phyloP scores from a whole-genome alignment of 2,888 invertebrate species.

The Arctia plantaginis region DNA sequence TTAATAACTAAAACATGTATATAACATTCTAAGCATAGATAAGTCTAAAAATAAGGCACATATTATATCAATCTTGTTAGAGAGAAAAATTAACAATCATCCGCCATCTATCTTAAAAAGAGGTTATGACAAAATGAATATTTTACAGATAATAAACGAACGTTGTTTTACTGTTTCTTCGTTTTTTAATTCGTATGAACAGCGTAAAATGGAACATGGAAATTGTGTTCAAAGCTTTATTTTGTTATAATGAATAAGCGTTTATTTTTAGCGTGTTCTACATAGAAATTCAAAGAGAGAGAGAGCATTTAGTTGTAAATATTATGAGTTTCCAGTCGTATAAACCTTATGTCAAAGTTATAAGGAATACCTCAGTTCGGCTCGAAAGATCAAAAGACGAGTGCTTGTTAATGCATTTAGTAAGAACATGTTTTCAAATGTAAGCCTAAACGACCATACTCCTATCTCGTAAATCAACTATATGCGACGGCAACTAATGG shows the following conservation, averaged over 20 bases:
- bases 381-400: neutral
- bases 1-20: neutral
- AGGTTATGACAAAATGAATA: neutral
- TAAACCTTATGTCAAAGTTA: neutral
- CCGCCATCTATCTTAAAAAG: neutral
- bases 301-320: neutral
- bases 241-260: neutral
- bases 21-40: neutral
- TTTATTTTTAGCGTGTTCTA: too few relatives aligned
- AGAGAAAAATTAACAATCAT: neutral
- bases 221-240: neutral
- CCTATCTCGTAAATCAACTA: neutral
- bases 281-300: neutral
- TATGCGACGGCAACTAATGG: neutral
- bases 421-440: neutral
- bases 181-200: neutral
- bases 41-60: constrained; percentile 10
- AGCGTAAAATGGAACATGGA: neutral
- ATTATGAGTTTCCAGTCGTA: neutral
- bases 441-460: neutral
- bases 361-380: neutral
- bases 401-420: neutral
- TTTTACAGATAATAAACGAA: too few relatives aligned
- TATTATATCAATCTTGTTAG: constrained; percentile 5
- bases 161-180: neutral